Base-by-base conservation (phyloP, 2,797 vertebrate species). In the Gymnopithys bicolor region DNA sequence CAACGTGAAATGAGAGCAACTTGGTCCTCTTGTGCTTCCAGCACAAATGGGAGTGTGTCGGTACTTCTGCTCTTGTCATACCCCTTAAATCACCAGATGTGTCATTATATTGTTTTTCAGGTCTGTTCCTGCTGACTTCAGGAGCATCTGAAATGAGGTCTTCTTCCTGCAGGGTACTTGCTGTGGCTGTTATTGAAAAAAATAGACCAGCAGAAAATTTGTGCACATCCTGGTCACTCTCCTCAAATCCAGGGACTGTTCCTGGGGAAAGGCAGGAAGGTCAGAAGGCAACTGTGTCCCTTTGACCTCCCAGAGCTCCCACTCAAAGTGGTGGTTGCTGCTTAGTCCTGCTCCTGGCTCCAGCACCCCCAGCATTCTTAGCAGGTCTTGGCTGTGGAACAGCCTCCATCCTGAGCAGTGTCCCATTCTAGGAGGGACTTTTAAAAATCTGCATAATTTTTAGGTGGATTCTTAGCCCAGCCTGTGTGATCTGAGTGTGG, bases 1-100 rank as follows among this genome's bases (percentile, higher is more conserved):
- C 10, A n/a, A 6, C 2, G 11, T 63, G 67, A 82, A 91, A 3
- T 52, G 39, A 52, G 80, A 86, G 52, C 3, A 3, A 6, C 30
- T 41, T 30, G 19, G 13, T 71, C 15, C 74, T 39, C 28, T 39
- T 2, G 0, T 64, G 18, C 16, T 89, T 55, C 56, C 2, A 28
- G 53, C 0, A 0, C 9, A 28, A 56, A 56, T 4, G 2, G 55
- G 58, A 73, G 24, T 1, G 11, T 41, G n/a, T 22, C 0, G 0
- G 58, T 19, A 5, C 0, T 59, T 27, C 22, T 81, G 46, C 1
- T 41, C 81, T 78, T 35, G 10, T 27, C 4, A 0, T 30, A 60
- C 17, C 59, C 45, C 51, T 78, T 39, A 56, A 60, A 58, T 33
- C 28, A 33, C 35, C 84, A 87, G 28, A 19, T 0, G 1, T 30